Evolutionary conservation across 1,140 invertebrate species (phyloP), one percentile per base, ranked within the genome.

Genomic region (Conus ventricosus): DNA sequence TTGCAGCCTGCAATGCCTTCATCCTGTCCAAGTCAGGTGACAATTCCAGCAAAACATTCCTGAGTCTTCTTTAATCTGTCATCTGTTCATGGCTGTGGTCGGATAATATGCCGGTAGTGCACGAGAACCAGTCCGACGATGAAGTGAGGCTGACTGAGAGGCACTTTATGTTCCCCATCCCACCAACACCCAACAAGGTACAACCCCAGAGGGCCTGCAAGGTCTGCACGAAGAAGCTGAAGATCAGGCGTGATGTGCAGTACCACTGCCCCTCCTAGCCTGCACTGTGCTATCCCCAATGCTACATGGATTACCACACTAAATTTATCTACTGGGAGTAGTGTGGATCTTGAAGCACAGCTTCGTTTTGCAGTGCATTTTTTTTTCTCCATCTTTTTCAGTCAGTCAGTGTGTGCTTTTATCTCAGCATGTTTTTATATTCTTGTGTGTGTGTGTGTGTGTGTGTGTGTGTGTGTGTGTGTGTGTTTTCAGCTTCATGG

Each of bases 1-100:
- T 90, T 25, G 25, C 71, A 51, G 53, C 85, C 5, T 53, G 84
- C 84, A 90, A 90, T 51, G 84, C 89, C 23, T 84, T 80, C 51
- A 51, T 88, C 13, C 25, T 90, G 20, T 63, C 85, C n/a, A 85
- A 84, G 76, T 27, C 85, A n/a, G 15, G 55, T 57, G 82, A 67
- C 54, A 57, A 83, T 10, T 83, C 81, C 51, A 25, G 81, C 81
- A 4, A 83, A 25, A 55, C 81, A 39, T 71, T 76, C 6, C n/a
- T 83, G 53, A 5, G 10, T 53, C 57, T 83, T n/a, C 23, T 83
- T 11, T 51, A 83, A 53, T 55, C 8, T n/a, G 17, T 83, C 51
- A n/a, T 83, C 81, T 23, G 10, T 57, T 17, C 81, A 11, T 83
- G 81, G 81, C 13, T 83, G 20, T 83, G 81, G 53, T 23, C 81